These are phyloP conservation scores for Linhomoeus sp. DNA, from an alignment of 2,888 invertebrate species.

Conservation along the genomic window DNA sequence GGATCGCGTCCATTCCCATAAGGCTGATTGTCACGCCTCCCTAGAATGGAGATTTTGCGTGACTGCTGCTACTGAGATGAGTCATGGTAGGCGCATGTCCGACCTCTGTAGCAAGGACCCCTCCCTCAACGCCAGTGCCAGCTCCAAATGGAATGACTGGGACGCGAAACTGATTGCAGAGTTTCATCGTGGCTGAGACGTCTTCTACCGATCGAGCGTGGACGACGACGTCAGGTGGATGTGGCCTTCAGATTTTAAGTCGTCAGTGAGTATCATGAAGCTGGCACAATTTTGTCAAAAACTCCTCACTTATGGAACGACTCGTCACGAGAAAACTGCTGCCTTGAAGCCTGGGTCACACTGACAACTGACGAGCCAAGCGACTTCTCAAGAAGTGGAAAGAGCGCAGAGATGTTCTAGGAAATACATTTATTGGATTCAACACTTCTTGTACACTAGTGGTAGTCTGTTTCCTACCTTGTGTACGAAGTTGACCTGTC, in stretches of 20 bases:
- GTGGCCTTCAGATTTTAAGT: too few species aligned
- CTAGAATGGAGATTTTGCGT: slow-evolving; percentile 22
- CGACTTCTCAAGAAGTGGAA: slow-evolving; percentile 1
- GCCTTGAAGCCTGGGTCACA: slow-evolving; percentile 27
- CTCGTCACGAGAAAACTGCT: slow-evolving; percentile 28
- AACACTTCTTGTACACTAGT: too few species aligned
- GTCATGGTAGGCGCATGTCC: too few species aligned
- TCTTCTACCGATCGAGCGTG: too few species aligned
- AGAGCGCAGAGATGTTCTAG: neutral
- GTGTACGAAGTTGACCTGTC: too few species aligned
- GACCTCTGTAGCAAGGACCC: slow-evolving; percentile 29
- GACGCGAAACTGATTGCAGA: slow-evolving; percentile 30
- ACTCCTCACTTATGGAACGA: slow-evolving; percentile 24
- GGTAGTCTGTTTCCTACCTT: too few species aligned
- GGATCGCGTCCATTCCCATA: slow-evolving; percentile 31
- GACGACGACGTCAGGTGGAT: too few species aligned
- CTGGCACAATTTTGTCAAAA: too few species aligned
- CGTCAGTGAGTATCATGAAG: too few species aligned
- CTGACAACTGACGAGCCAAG: slow-evolving; percentile 27
- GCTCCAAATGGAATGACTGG: slow-evolving; percentile 37
- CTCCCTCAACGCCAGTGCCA: slow-evolving; percentile 38
- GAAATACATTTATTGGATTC: too few species aligned
- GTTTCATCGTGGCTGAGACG: slow-evolving; percentile 27
- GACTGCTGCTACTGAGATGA: too few species aligned
- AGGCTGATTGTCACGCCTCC: slow-evolving; percentile 35